phyloP scores from a whole-genome alignment of 2,797 vertebrate species.

The Valencia hispanica region DNA sequence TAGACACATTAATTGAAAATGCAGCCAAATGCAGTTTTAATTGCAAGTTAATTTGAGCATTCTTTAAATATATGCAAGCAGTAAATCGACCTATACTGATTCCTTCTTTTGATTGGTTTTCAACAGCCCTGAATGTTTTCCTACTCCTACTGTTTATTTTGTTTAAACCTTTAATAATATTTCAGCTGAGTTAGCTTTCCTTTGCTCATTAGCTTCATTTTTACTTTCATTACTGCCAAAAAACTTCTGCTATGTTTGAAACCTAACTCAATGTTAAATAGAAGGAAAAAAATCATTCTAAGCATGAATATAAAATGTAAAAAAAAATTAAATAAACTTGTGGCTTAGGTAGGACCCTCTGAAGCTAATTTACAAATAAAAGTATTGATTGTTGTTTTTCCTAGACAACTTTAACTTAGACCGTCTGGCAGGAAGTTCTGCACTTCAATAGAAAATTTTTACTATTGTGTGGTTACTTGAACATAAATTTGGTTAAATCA shows the following conservation, averaged over 20 bases:
- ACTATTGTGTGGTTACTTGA: neutral
- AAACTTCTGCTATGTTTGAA: neutral
- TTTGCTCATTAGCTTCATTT: neutral
- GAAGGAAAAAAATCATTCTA: neutral
- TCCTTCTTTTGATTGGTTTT: neutral
- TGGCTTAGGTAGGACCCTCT: neutral
- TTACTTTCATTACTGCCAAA: neutral
- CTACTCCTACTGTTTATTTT: neutral
- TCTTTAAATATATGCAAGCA: neutral
- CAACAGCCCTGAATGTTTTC: neutral
- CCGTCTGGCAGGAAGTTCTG: neutral
- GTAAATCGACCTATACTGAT: neutral
- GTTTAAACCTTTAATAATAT: neutral
- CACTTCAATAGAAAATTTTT: neutral
- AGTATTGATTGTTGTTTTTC: neutral
- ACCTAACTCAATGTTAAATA: neutral
- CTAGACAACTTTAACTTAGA: neutral
- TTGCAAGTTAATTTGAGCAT: too few species aligned
- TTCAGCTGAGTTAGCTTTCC: neutral
- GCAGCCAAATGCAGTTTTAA: neutral
- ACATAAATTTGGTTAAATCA: neutral
- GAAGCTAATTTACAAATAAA: conserved; percentile 11
- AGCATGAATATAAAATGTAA: neutral
- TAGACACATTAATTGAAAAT: neutral
- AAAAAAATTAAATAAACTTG: neutral